These are phyloP conservation scores for Berghia stephanieae DNA, from an alignment of 1,140 invertebrate genomes.

Conservation along the genomic window DNA sequence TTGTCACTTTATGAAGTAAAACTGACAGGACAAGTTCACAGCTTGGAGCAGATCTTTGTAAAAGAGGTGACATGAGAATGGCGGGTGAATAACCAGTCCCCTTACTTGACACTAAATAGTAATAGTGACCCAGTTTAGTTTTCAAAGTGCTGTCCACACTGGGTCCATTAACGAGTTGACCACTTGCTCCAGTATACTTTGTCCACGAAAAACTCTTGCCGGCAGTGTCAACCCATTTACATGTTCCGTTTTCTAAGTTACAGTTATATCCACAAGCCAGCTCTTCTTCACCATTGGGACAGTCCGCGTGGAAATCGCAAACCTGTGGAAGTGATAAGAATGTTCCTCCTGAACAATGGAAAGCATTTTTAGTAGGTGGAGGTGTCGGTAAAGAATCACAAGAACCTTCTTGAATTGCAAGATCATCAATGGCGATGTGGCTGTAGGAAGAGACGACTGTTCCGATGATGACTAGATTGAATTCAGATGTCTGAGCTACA, in stretches of 20 bases:
- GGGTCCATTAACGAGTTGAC: slow-evolving; percentile 42
- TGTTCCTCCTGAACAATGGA: slow-evolving; percentile 40
- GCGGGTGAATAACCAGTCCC: slow-evolving; percentile 43
- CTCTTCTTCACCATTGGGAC: slow-evolving; percentile 60
- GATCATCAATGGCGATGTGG: slow-evolving; percentile 62
- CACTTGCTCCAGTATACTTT: slow-evolving; percentile 48
- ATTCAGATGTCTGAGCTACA: slow-evolving; percentile 36
- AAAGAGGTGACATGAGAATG: slow-evolving; percentile 36
- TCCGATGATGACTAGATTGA: slow-evolving; percentile 48
- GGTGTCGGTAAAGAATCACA: slow-evolving; percentile 33
- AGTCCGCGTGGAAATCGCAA: slow-evolving; percentile 60
- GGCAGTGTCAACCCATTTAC: slow-evolving; percentile 52
- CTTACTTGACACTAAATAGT: slow-evolving; percentile 79
- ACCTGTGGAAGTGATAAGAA: slow-evolving; percentile 42
- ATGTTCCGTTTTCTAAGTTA: slow-evolving; percentile 56
- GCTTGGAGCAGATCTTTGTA: slow-evolving; percentile 42
- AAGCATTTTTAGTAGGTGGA: slow-evolving; percentile 24
- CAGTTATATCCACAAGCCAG: slow-evolving; percentile 54
- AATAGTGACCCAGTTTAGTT: slow-evolving; percentile 68
- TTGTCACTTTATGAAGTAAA: too few relatives aligned
- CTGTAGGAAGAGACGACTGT: slow-evolving; percentile 39
- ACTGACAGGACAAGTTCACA: slow-evolving; percentile 67
- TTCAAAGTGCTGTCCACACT: slow-evolving; percentile 41
- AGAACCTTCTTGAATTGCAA: slow-evolving; percentile 30
- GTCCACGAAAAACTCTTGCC: slow-evolving; percentile 50